These are phyloP conservation scores for Anoncus sp. DNA, from an alignment of 2,888 invertebrate species.

Conservation along the genomic window DNA sequence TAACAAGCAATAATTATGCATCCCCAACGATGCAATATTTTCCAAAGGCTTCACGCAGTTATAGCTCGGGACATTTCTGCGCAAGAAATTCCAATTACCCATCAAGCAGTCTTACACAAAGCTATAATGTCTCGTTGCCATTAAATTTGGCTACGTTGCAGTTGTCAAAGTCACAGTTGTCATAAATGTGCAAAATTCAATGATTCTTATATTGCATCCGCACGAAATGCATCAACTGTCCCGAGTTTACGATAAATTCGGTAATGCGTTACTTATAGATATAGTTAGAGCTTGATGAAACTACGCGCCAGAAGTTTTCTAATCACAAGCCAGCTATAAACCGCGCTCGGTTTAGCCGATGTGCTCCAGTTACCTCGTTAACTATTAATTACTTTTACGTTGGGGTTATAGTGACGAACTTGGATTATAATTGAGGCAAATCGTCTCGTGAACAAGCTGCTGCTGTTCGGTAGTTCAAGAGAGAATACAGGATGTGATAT, in stretches of 20 bases:
- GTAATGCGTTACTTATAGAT: neutral
- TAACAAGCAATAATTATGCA: neutral
- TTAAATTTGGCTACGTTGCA: neutral
- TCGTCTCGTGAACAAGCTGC: conserved; percentile 22
- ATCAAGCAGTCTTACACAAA: neutral
- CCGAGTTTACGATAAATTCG: neutral
- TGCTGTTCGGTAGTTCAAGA: neutral
- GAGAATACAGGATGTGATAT: conserved; percentile 13
- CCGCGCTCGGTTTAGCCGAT: conserved; percentile 32
- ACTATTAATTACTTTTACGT: conserved; percentile 55
- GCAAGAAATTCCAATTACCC: neutral
- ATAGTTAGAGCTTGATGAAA: conserved; percentile 3
- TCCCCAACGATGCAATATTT: neutral
- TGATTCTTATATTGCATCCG: neutral
- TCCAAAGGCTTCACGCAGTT: neutral
- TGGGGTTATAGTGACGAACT: neutral
- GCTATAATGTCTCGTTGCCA: neutral
- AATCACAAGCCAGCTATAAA: conserved; percentile 35
- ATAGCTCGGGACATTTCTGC: neutral
- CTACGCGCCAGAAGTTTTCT: conserved; percentile 41
- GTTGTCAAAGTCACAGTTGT: no score
- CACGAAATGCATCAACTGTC: neutral
- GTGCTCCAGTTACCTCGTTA: conserved; percentile 46
- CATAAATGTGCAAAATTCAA: neutral
- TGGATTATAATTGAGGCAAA: conserved; percentile 48